phyloP scores from a whole-genome alignment of 2,888 invertebrate species.

The Thecocarcelia acutangulata region DNA sequence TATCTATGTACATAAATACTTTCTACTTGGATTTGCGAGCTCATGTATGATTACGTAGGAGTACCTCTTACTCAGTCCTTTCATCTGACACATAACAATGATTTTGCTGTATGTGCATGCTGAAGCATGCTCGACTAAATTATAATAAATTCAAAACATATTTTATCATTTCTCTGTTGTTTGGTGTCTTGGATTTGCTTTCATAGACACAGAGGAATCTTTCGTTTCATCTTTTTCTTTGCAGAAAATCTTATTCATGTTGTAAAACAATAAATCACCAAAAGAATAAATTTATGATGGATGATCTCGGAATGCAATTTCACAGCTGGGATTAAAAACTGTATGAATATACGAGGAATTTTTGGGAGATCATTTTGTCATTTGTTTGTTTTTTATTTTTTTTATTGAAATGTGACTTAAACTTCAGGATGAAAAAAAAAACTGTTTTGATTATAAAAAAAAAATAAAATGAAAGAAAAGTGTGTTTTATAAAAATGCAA shows the following conservation, averaged over 20 bases:
- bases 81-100: background rate
- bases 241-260: slow-evolving; percentile 38
- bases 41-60: too few species aligned
- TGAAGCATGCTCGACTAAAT: slow-evolving; percentile 29
- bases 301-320: slow-evolving; percentile 46
- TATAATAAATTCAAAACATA: slow-evolving; percentile 39
- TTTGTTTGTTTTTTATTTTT: too few species aligned
- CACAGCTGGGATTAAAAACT: slow-evolving; percentile 50
- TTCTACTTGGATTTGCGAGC: too few species aligned
- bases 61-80: too few species aligned
- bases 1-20: too few species aligned
- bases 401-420: too few species aligned
- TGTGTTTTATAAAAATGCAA: too few species aligned
- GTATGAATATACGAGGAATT: background rate
- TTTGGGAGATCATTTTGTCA: background rate
- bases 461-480: too few species aligned
- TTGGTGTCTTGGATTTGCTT: background rate
- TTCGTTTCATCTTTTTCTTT: slow-evolving; percentile 5
- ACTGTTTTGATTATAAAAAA: too few species aligned
- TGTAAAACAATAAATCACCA: slow-evolving; percentile 67
- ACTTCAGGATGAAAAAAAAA: too few species aligned
- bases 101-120: background rate
- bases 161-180: slow-evolving; percentile 12
- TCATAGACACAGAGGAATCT: background rate
- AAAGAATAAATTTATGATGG: slow-evolving; percentile 13